Percentiles rank a stretch among this genome's conserved stretches.
phyloP scores from a whole-genome alignment of 2,888 invertebrate species.

The Lottia scabra region DNA sequence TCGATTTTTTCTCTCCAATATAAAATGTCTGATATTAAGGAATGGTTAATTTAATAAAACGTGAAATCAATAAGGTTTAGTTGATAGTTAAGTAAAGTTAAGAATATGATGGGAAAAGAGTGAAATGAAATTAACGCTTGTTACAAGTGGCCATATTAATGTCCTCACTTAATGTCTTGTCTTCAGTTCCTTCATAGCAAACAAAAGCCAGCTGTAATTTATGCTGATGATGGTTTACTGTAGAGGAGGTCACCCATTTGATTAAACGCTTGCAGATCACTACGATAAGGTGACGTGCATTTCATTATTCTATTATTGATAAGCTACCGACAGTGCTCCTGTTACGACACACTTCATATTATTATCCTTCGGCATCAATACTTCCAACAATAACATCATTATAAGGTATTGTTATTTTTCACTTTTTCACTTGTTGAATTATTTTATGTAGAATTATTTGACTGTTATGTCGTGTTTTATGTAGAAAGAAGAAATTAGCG shows the following conservation, averaged over 20 bases:
- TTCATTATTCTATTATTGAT: conserved; percentile 20
- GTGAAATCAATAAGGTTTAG: too few relatives aligned
- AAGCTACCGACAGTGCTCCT: conserved; percentile 7
- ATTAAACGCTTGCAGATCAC: conserved; percentile 21
- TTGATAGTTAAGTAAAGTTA: too few relatives aligned
- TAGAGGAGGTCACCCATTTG: conserved; percentile 19
- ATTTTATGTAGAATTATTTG: conserved; percentile 5
- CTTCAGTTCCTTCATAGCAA: conserved; percentile 6
- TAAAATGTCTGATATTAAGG: too few relatives aligned
- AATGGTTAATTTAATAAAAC: too few relatives aligned
- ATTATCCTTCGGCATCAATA: background rate
- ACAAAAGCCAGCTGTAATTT: conserved; percentile 23
- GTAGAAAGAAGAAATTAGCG: background rate
- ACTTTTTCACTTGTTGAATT: conserved; percentile 4
- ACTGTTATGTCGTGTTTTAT: background rate
- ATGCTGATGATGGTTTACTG: conserved; percentile 24
- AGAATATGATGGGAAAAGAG: too few relatives aligned
- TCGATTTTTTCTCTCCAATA: too few relatives aligned
- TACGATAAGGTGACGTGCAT: conserved; percentile 23
- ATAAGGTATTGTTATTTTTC: conserved; percentile 1
- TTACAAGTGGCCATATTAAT: conserved; percentile 3
- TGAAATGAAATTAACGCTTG: background rate
- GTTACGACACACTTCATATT: conserved; percentile 5
- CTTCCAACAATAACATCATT: background rate
- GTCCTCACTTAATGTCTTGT: background rate